phyloP scores from a whole-genome alignment of 1,140 invertebrate genomes.

The Melanaphis sacchari region DNA sequence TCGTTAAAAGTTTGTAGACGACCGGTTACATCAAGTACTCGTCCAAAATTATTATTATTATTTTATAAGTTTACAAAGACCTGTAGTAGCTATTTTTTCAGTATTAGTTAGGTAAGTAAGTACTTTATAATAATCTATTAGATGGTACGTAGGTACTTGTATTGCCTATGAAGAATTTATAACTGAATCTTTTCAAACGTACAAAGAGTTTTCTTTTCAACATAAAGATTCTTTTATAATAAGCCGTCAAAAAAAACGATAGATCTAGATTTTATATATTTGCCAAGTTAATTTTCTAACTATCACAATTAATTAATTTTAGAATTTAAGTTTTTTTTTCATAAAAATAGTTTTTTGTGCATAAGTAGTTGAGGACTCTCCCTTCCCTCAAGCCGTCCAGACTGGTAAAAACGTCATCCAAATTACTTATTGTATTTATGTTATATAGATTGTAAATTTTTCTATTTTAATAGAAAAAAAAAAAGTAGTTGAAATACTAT shows the following conservation, averaged over 20 bases:
- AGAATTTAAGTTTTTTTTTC: no score
- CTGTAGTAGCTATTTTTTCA: neutral
- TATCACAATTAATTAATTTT: no score
- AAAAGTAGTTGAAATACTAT: no score
- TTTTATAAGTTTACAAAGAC: neutral
- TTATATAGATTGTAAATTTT: no score
- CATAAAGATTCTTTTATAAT: neutral
- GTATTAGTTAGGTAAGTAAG: no score
- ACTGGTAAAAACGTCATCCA: no score
- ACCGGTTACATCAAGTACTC: no score
- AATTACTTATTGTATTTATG: no score
- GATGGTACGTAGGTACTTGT: neutral
- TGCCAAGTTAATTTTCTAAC: no score
- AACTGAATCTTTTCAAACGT: neutral
- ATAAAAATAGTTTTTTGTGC: neutral
- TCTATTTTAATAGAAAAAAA: no score
- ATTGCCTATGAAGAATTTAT: neutral
- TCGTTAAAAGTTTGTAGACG: no score
- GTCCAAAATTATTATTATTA: neutral
- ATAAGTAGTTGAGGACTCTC: neutral
- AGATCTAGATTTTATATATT: neutral
- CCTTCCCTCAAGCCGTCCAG: no score
- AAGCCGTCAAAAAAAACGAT: neutral
- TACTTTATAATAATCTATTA: neutral
- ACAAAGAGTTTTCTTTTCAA: neutral